These are phyloP conservation scores for Pseudoips prasinana DNA, from an alignment of 2,888 invertebrate species.

Conservation along the genomic window DNA sequence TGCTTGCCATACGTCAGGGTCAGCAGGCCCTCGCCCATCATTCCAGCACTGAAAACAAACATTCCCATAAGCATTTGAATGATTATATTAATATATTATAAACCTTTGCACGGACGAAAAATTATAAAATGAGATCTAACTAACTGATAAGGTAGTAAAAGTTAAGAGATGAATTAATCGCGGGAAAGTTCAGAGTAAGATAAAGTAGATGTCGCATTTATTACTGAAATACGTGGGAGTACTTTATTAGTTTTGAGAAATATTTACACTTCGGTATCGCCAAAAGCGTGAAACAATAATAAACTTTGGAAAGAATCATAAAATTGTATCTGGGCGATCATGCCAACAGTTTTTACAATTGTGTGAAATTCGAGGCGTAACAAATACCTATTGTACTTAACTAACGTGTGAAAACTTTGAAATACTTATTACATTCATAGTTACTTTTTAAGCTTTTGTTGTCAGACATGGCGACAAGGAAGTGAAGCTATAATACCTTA, in stretches of 20 bases:
- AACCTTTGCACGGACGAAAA: too few relatives aligned
- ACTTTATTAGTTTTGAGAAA: background rate
- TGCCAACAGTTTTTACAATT: conserved; percentile 41
- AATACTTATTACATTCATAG: conserved; percentile 35
- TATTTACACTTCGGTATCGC: too few relatives aligned
- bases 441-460: conserved; percentile 32
- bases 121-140: too few relatives aligned
- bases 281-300: too few relatives aligned
- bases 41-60: conserved; percentile 73
- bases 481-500: conserved; percentile 25
- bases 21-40: conserved; percentile 88
- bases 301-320: conserved; percentile 13
- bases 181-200: too few relatives aligned
- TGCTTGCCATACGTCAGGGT: conserved; percentile 96
- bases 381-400: conserved; percentile 38
- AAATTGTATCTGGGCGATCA: conserved; percentile 25
- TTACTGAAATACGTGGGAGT: background rate
- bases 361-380: conserved; percentile 42
- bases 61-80: conserved; percentile 12
- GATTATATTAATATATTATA: too few relatives aligned
- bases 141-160: conserved; percentile 1
- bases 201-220: too few relatives aligned
- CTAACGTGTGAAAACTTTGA: conserved; percentile 41
- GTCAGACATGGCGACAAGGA: conserved; percentile 31
- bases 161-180: background rate